Percentiles rank a stretch among this genome's conserved stretches.
Conservation (phyloP, 2,797 vertebrate genomes). For the Danio jaintianensis region DNA sequence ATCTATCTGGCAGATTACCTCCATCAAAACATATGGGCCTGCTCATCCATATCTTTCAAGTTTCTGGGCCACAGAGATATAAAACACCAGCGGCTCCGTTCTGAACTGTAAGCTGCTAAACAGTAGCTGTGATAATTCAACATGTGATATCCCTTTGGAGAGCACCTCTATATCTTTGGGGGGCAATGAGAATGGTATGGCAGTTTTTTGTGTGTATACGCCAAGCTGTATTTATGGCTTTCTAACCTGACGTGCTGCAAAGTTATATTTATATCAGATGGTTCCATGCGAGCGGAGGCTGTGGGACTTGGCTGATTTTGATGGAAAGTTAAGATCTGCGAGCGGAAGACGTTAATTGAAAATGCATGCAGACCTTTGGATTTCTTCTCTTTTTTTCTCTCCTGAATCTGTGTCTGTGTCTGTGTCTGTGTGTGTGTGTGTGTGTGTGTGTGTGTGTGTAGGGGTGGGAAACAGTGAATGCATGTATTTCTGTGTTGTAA, state of each 20-base stretch:
- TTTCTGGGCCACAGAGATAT: conserved; percentile 64
- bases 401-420: conserved; percentile 36
- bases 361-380: conserved; percentile 65
- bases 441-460: background rate
- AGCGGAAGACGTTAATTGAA: conserved; percentile 68
- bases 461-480: conserved; percentile 8
- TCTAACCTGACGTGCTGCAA: conserved; percentile 77
- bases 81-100: conserved; percentile 71
- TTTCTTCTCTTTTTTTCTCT: conserved; percentile 56
- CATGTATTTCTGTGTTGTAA: conserved; percentile 53
- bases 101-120: conserved; percentile 73
- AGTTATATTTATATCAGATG: conserved; percentile 80
- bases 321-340: conserved; percentile 68
- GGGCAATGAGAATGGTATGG: conserved; percentile 66
- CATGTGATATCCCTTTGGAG: conserved; percentile 77
- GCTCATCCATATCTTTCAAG: conserved; percentile 68
- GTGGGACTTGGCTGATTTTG: conserved; percentile 68
- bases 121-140: conserved; percentile 79
- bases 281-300: conserved; percentile 72
- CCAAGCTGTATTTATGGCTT: conserved; percentile 76
- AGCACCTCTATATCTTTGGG: conserved; percentile 64
- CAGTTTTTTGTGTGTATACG: conserved; percentile 59
- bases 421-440: conserved; percentile 38
- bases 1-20: conserved; percentile 59
- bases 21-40: conserved; percentile 62